phyloP scores from a whole-genome alignment of 2,113 vertebrate species.

The Nymphicus hollandicus region DNA sequence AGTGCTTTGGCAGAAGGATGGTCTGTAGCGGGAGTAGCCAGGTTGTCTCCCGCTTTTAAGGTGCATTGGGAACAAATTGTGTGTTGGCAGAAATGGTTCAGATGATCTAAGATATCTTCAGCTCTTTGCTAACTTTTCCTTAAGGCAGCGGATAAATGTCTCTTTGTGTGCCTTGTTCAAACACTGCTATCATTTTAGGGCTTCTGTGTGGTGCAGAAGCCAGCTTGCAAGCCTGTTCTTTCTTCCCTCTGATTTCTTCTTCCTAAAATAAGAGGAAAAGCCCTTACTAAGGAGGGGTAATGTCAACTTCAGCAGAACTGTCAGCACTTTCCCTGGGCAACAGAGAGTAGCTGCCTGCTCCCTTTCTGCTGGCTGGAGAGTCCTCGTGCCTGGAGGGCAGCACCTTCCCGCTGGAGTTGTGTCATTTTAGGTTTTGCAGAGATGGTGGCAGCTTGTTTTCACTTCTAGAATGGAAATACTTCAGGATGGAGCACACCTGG shows the following conservation, averaged over 20 bases:
- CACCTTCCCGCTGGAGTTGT: not conserved
- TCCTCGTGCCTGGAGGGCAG: not conserved
- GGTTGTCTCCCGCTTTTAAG: not conserved
- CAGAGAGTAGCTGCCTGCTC: not conserved
- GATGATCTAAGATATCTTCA: not conserved
- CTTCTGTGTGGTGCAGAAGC: not conserved
- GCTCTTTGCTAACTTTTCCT: not conserved
- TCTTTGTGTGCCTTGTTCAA: rapidly evolving
- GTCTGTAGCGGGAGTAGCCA: not conserved
- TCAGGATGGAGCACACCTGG: not conserved
- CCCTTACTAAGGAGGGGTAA: not conserved
- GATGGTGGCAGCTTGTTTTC: not conserved
- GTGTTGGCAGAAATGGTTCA: rapidly evolving
- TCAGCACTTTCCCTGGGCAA: not conserved
- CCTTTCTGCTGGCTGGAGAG: not conserved
- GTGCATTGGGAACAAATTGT: not conserved
- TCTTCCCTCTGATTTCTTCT: not conserved
- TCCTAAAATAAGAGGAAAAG: not conserved
- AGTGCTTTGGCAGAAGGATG: not conserved
- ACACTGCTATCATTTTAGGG: rapidly evolving
- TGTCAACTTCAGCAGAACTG: not conserved
- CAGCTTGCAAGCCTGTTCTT: not conserved
- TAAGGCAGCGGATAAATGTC: rapidly evolving
- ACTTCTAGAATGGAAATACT: rapidly evolving
- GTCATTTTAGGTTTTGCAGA: not conserved